Evolutionary conservation across 2,888 invertebrate genomes (phyloP), one percentile per base, ranked within the genome.

Genomic region (Callyntrura sp.): DNA sequence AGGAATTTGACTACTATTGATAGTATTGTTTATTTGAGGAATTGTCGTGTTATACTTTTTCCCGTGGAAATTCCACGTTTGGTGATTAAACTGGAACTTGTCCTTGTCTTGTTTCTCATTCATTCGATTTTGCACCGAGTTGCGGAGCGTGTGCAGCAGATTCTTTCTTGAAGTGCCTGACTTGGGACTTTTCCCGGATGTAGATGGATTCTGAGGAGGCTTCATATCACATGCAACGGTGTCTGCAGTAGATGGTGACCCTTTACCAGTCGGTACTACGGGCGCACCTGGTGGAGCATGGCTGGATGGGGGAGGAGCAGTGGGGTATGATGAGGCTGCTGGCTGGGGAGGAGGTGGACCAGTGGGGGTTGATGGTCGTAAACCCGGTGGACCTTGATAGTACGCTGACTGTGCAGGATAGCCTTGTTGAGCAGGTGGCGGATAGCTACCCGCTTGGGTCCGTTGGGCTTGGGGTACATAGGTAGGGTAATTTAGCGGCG

Each of bases 11-110:
- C 85, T 55, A 82, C 60, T 82, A 60, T 43, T 85, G 82, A n/a
- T 85, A 62, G 20, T 79, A 68, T 76, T 84, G 70, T 91, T 91
- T 11, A 92, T 48, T 11, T 91, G 92, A 1, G 93, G 93, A 35
- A 93, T 81, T 12, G 91, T 90, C 28, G 92, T 92, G 70, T 93
- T 93, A 84, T 90, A 93, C 84, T 93, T 93, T 88, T 92, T 91
- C 43, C 92, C 93, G 62, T 92, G 93, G 85, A 93, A 93, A 85
- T 93, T 93, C 93, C 93, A 93, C n/a, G 93, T 93, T 90, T 93
- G 93, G 55, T 93, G 93, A 90, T 92, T 92, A 73, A 93, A 93
- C 60, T 93, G 93, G 81, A 93, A 93, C 68, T 93, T 93, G 76
- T 93, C 93, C 78, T 93, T 93, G 70, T 93, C 93, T 51, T 92